A percentile compares a stretch with the other conserved stretches of the same genome.
Evolutionary conservation across 2,113 vertebrate genomes (phyloP).

Genomic region (Leptodactylus fuscus): DNA sequence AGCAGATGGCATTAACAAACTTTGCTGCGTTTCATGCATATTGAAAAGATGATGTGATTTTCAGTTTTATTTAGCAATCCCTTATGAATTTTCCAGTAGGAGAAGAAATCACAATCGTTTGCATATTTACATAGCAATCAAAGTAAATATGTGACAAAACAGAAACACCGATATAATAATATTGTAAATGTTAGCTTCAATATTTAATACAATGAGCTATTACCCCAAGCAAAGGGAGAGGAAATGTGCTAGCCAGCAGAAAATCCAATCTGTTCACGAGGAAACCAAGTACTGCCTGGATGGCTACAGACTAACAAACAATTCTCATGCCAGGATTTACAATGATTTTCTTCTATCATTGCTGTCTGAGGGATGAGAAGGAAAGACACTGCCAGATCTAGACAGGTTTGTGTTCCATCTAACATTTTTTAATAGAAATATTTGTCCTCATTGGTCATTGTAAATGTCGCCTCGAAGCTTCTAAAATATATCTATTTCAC

Average conservation of each 20-base stretch:
- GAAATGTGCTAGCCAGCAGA: slow-evolving; percentile 26
- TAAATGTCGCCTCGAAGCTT: neutral
- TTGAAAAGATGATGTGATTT: slow-evolving; percentile 58
- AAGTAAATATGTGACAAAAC: slow-evolving; percentile 52
- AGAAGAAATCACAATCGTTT: neutral
- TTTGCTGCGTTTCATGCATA: slow-evolving; percentile 52
- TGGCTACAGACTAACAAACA: slow-evolving; percentile 24
- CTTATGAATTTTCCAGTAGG: slow-evolving; percentile 38
- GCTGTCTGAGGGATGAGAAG: slow-evolving; percentile 19
- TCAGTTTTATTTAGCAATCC: slow-evolving; percentile 47
- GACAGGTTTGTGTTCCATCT: neutral
- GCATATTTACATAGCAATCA: slow-evolving; percentile 50
- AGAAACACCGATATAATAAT: slow-evolving; percentile 36
- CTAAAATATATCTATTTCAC: neutral
- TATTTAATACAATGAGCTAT: slow-evolving; percentile 40
- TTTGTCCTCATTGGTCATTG: neutral
- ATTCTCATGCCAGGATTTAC: slow-evolving; percentile 19
- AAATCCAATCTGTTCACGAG: slow-evolving; percentile 47
- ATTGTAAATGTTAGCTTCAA: slow-evolving; percentile 43
- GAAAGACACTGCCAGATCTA: slow-evolving; percentile 10
- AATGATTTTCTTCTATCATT: slow-evolving; percentile 23
- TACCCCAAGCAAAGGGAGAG: slow-evolving; percentile 27
- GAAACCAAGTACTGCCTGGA: slow-evolving; percentile 22
- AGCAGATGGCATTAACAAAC: slow-evolving; percentile 58
- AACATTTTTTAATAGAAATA: slow-evolving; percentile 10